Conservation (phyloP, 1,140 invertebrate species). For the Aphidius gifuensis region DNA sequence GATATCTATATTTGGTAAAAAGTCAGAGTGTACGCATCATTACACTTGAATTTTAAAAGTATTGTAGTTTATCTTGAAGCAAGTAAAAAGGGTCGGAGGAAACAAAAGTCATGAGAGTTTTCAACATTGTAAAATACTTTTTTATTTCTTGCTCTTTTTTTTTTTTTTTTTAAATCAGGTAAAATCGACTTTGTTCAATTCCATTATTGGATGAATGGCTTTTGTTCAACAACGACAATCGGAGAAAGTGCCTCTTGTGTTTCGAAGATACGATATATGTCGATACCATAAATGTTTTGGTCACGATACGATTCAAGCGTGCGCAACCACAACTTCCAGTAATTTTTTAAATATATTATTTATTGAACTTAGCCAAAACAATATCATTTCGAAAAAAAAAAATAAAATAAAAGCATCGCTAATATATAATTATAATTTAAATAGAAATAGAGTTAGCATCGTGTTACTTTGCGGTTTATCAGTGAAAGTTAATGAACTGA, state of each 20-base stretch:
- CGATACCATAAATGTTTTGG: constrained; percentile 9
- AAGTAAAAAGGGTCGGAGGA: neutral
- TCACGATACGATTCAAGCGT: constrained; percentile 13
- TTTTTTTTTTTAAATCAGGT: neutral
- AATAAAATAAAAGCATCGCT: constrained; percentile 1
- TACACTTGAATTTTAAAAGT: too few species aligned
- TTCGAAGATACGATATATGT: neutral
- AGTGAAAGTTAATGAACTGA: too few species aligned
- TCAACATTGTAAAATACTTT: neutral
- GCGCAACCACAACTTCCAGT: neutral
- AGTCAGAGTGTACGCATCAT: too few species aligned
- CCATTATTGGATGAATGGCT: constrained; percentile 13
- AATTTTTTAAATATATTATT: neutral
- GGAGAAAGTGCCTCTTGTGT: constrained; percentile 15
- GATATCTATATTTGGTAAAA: too few species aligned
- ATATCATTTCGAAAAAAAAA: neutral
- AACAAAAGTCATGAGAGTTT: neutral
- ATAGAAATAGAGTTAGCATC: too few species aligned
- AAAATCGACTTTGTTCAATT: constrained; percentile 5
- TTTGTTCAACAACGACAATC: constrained; percentile 15
- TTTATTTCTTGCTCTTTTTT: neutral
- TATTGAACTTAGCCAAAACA: neutral
- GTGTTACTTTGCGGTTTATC: too few species aligned
- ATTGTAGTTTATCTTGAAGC: too few species aligned
- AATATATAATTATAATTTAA: neutral